Evolutionary conservation across 2,797 vertebrate genomes (phyloP).

Genomic region (Sebastes matsubarae): DNA sequence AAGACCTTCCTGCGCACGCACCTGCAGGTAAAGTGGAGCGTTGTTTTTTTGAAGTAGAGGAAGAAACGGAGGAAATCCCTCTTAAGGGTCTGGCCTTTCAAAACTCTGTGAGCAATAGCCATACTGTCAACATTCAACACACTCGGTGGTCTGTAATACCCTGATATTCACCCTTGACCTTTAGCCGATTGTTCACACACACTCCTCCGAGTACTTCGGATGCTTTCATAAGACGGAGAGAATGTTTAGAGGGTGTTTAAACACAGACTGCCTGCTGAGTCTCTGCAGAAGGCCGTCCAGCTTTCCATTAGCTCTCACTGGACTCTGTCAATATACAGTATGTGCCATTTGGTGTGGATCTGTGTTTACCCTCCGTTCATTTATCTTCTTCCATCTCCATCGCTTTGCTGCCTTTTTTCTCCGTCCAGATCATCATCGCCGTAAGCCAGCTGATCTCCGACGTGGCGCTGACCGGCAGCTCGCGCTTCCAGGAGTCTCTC

Average conservation of each 20-base stretch:
- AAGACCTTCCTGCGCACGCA: constrained; percentile 94
- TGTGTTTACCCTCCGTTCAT: neutral
- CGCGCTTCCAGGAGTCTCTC: constrained; percentile 96
- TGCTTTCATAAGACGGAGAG: neutral
- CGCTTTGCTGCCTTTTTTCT: neutral
- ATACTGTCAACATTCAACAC: neutral
- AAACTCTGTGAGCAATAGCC: neutral
- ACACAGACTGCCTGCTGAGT: neutral
- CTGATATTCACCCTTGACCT: neutral
- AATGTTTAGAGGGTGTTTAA: constrained; percentile 2
- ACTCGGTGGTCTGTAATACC: neutral
- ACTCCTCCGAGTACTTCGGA: neutral
- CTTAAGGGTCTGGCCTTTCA: neutral
- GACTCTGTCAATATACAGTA: neutral
- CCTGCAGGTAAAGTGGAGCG: constrained; percentile 85
- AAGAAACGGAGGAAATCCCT: neutral
- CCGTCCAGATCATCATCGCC: constrained; percentile 93
- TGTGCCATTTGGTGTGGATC: neutral
- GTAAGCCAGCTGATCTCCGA: constrained; percentile 97
- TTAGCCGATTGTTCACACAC: neutral
- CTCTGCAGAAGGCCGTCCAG: neutral
- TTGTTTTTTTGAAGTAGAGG: neutral
- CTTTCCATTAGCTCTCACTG: neutral
- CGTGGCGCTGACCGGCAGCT: constrained; percentile 92
- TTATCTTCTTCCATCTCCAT: neutral